These are phyloP conservation scores for Poicephalus meyeri DNA, from an alignment of 2,113 vertebrate species.

Conservation along the genomic window DNA sequence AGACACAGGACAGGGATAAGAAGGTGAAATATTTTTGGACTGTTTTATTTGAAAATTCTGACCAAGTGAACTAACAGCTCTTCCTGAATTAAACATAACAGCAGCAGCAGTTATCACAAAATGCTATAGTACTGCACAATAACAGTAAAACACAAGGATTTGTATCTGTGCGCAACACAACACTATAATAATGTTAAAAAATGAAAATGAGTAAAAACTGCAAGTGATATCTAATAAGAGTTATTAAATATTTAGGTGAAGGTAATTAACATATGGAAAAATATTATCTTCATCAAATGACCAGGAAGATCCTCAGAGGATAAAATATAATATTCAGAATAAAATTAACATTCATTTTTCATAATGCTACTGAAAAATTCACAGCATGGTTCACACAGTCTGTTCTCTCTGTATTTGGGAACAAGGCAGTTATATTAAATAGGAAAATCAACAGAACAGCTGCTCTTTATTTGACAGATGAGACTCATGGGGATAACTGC, in stretches of 20 bases:
- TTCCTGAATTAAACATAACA: background rate
- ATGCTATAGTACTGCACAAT: background rate
- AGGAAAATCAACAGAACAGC: constrained; percentile 45
- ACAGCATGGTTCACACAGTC: constrained; percentile 30
- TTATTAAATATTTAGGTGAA: constrained; percentile 47
- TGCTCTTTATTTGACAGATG: constrained; percentile 62
- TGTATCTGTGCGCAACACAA: background rate
- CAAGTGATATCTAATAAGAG: background rate
- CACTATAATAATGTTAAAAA: background rate
- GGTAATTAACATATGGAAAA: constrained; percentile 36
- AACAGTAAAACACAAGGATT: background rate
- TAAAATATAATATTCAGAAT: constrained; percentile 42
- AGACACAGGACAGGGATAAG: background rate
- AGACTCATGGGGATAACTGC: constrained; percentile 48
- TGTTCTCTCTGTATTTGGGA: constrained; percentile 33
- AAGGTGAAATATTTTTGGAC: background rate
- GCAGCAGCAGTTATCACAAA: background rate
- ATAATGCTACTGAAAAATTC: constrained; percentile 63
- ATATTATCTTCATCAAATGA: constrained; percentile 49
- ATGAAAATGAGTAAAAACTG: background rate
- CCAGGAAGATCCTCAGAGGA: background rate
- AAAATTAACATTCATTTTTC: constrained; percentile 55
- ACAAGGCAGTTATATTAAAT: constrained; percentile 35
- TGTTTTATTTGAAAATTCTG: background rate
- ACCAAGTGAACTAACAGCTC: background rate